Conservation (phyloP, 2,113 vertebrate genomes). For the Phalacrocorax carbo region DNA sequence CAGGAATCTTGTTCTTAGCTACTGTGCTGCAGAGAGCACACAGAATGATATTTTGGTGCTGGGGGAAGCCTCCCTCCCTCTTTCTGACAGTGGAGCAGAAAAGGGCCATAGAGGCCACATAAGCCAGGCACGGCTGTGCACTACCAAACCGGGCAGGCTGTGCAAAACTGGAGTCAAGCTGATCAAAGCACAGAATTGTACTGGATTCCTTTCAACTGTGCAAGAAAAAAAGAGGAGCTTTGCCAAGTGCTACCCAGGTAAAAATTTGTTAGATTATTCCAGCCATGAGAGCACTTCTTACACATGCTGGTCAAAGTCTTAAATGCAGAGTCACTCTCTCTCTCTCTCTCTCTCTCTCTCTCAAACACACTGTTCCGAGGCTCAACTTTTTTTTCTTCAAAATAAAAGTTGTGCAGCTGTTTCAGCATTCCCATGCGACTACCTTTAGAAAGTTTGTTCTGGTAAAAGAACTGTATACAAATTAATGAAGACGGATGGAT, state of each 20-base stretch:
- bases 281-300: constrained; percentile 72
- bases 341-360: constrained; percentile 53
- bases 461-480: constrained; percentile 75
- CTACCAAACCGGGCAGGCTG: constrained; percentile 72
- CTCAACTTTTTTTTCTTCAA: constrained; percentile 79
- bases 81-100: constrained; percentile 78
- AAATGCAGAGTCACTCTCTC: constrained; percentile 70
- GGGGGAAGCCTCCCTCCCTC: constrained; percentile 78
- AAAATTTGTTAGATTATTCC: constrained; percentile 67
- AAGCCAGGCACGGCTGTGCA: constrained; percentile 71
- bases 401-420: constrained; percentile 84
- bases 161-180: constrained; percentile 65
- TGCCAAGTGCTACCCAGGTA: constrained; percentile 73
- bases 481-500: constrained; percentile 76
- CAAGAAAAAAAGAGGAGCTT: constrained; percentile 65
- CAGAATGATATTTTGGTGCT: constrained; percentile 74
- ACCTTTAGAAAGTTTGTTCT: constrained; percentile 74
- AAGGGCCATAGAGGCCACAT: constrained; percentile 86
- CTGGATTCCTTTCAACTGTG: constrained; percentile 65
- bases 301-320: constrained; percentile 74
- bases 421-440: constrained; percentile 73
- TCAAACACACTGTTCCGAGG: constrained; percentile 69
- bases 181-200: constrained; percentile 16
- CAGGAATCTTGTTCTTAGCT: constrained; percentile 71
- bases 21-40: constrained; percentile 72